Base-by-base conservation (phyloP, 2,888 invertebrate species). In the Caenorhabditis imperialis region DNA sequence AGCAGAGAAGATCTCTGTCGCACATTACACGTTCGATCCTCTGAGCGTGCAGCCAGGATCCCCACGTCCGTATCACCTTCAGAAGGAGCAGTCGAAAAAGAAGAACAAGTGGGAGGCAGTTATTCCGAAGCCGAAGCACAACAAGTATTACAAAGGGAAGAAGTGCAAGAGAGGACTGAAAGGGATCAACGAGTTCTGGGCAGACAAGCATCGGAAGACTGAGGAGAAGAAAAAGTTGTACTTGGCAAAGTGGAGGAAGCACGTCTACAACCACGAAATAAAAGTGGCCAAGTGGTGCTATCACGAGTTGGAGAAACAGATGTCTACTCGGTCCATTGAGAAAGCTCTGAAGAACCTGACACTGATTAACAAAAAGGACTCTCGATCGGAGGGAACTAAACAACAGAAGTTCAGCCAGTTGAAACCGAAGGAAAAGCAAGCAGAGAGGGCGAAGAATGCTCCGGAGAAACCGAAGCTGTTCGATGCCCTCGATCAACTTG, bases 21-120 rank as follows among this genome's bases (percentile, higher is more conserved):
- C 48, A 1, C 10, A 45, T 4, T 55, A 40, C 16, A 12, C 14
- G 14, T 47, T 40, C 18, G 63, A 63, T 54, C 63, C 63, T 0
- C 18, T 45, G 23, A 48, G 45, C 8, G 40, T 8, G 1, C 33
- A n/a, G 4, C 3, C 4, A 0, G 35, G 22, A 5, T 40, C 65
- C 3, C 48, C 40, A 3, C 27, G 30, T 22, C 40, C 37, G 1
- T 63, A 63, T 38, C 63, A 63, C 42, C 12, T 63, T 23, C n/a
- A n/a, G n/a, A 48, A 20, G 3, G 63, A 63, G 7, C 2, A 16
- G 5, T 38, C 42, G n/a, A 54, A 54, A 16, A 44, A 45, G 18
- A 25, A n/a, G 18, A 25, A n/a, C 7, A 44, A 37, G 27, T 62
- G 27, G 18, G 53, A 53, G n/a, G n/a, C 45, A 12, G 14, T 14